Conservation (phyloP, 2,797 vertebrate genomes). For the Arctocebus calabarensis region DNA sequence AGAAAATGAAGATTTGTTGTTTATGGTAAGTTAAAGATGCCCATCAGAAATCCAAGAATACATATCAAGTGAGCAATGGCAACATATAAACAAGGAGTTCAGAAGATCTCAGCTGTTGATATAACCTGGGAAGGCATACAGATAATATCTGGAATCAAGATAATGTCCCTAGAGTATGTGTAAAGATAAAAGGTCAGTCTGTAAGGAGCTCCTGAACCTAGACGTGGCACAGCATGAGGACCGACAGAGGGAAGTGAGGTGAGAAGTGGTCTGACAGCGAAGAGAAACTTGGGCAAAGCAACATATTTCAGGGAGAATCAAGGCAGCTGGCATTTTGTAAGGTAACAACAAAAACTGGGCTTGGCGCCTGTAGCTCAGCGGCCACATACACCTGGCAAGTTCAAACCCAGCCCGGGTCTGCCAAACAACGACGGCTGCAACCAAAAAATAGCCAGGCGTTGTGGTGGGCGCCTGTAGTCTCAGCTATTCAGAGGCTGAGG, state of each 20-base stretch:
- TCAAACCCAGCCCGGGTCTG: too few species aligned
- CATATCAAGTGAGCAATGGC: background rate
- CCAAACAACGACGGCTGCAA: too few species aligned
- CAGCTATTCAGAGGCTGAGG: too few species aligned
- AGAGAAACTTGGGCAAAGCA: background rate
- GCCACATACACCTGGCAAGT: too few species aligned
- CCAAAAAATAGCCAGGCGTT: too few species aligned
- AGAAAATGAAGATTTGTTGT: too few species aligned
- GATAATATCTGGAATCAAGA: background rate
- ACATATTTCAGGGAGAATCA: background rate
- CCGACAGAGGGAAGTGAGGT: background rate
- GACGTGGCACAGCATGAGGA: background rate
- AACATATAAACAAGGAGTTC: background rate
- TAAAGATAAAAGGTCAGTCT: background rate
- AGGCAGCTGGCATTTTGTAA: background rate
- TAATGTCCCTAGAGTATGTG: background rate
- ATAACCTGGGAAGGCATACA: background rate
- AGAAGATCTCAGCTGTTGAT: slow-evolving; percentile 8
- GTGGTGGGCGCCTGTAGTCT: too few species aligned
- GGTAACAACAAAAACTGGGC: background rate
- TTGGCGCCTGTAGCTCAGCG: too few species aligned
- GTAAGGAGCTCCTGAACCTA: background rate
- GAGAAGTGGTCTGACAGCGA: background rate
- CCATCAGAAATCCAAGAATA: slow-evolving; percentile 13
- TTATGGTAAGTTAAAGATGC: slow-evolving; percentile 18